Base-by-base conservation (phyloP, 2,113 vertebrate genomes). In the Nothocercus nigrocapillus region DNA sequence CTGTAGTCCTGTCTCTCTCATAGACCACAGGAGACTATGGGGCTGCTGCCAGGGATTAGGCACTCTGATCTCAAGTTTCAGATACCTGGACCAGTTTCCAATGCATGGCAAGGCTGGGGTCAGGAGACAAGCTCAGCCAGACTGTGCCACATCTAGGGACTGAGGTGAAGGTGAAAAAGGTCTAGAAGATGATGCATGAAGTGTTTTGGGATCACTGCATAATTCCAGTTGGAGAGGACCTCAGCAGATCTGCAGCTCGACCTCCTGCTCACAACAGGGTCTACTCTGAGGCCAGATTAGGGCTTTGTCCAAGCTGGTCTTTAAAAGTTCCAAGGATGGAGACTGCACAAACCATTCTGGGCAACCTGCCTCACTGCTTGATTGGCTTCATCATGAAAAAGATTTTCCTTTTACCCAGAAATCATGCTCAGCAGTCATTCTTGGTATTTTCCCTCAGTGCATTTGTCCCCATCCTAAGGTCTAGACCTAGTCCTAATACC, bases 281-380 rank as follows among this genome's bases (percentile, higher is more conserved):
- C 54, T 56, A 15, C 28, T 56, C 58, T 64, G 58, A 84, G 34
- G 7, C 72, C 58, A 89, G 30, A 19, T 87, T 58, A 63, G 42
- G 63, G 8, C 4, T 89, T 78, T 45, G 59, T 19, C 20, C 7
- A 69, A 9, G 30, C 49, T 61, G 83, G 4, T 20, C n/a, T 67
- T 2, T 1, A 51, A 77, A 91, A 51, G 1, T 27, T 63, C 49
- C 77, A 59, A 49, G 69, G 30, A 62, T 16, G 27, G 30, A 81
- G 54, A 69, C 13, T 32, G 9, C 7, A 59, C 59, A 83, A 58
- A 9, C 18, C 5, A 56, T 44, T 11, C 59, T 21, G 15, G 13
- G 11, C 34, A 34, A n/a, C 25, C 30, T 4, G 0, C 5, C 83
- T 27, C 2, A 3, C 5, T 22, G 21, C 15, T 1, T 74, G 40